These are phyloP conservation scores for Actinernus sp. DNA, from an alignment of 92 coral and sea anemone species.

Conservation along the genomic window DNA sequence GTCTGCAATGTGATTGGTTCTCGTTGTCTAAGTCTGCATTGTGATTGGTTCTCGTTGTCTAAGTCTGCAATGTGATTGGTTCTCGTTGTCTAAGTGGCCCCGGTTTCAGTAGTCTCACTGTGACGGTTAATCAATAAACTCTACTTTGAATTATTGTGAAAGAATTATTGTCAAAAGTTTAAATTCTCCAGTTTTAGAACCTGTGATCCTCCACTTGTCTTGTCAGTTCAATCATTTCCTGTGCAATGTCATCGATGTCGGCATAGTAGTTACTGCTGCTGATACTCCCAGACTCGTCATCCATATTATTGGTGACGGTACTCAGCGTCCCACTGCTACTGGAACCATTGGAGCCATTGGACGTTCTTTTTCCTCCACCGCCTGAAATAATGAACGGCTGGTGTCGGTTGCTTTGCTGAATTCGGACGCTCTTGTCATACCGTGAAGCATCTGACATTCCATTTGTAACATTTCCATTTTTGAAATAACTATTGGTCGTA, in stretches of 20 bases:
- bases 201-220: conserved; percentile 68
- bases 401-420: conserved; percentile 21
- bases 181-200: too few species aligned
- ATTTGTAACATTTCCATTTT: not conserved
- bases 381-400: too few species aligned
- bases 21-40: too few species aligned
- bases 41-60: too few species aligned
- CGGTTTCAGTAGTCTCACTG: too few species aligned
- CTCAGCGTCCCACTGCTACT: conserved; percentile 8
- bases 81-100: too few species aligned
- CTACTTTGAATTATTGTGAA: too few species aligned
- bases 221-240: conserved; percentile 85
- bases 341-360: conserved; percentile 9
- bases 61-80: too few species aligned
- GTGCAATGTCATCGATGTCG: conserved; percentile 86
- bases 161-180: too few species aligned
- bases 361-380: too few species aligned
- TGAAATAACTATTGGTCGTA: not conserved
- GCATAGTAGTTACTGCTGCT: conserved; percentile 90
- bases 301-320: conserved; percentile 8
- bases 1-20: too few species aligned
- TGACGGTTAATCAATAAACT: too few species aligned
- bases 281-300: conserved; percentile 54
- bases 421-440: conserved; percentile 1
- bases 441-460: not conserved